Conservation (phyloP, 2,888 invertebrate species). For the Sthenelais limicola region DNA sequence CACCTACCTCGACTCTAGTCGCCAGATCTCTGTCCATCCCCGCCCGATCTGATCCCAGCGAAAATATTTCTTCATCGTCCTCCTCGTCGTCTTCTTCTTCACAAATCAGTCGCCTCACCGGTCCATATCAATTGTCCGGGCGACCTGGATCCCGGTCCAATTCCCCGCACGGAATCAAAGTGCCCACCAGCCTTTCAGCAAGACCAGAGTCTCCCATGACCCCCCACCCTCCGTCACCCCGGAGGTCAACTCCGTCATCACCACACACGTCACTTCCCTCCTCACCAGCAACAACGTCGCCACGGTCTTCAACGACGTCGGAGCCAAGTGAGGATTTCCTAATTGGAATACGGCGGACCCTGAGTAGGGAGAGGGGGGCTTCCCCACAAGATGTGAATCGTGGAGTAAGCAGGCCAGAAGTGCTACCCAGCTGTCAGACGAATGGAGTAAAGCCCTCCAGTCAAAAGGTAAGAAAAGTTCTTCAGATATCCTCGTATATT, state of each 20-base stretch:
- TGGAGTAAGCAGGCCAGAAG: no score
- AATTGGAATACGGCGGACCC: slow-evolving; percentile 8
- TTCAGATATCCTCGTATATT: no score
- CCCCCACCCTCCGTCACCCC: slow-evolving; percentile 20
- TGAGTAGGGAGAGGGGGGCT: not conserved
- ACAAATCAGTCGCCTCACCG: not conserved
- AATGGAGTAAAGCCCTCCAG: no score
- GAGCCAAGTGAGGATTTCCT: slow-evolving; percentile 6
- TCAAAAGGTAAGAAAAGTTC: no score
- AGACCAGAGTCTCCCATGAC: slow-evolving; percentile 27
- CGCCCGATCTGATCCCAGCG: slow-evolving; percentile 1
- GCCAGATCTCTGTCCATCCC: slow-evolving; percentile 17
- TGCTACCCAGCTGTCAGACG: no score
- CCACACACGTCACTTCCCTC: slow-evolving; percentile 21
- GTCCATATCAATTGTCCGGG: not conserved
- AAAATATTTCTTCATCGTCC: no score
- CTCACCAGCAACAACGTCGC: slow-evolving; percentile 19
- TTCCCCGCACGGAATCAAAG: slow-evolving; percentile 6
- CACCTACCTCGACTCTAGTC: not conserved
- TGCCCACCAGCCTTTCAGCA: slow-evolving; percentile 16
- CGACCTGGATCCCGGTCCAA: slow-evolving; percentile 25
- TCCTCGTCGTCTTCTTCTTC: not conserved
- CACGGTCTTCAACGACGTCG: slow-evolving; percentile 6
- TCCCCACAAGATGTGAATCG: not conserved
- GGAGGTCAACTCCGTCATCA: slow-evolving; percentile 20